A percentile compares a stretch with the other conserved stretches of the same genome.
Conservation (phyloP, 2,113 vertebrate genomes). For the Hyaena hyaena region DNA sequence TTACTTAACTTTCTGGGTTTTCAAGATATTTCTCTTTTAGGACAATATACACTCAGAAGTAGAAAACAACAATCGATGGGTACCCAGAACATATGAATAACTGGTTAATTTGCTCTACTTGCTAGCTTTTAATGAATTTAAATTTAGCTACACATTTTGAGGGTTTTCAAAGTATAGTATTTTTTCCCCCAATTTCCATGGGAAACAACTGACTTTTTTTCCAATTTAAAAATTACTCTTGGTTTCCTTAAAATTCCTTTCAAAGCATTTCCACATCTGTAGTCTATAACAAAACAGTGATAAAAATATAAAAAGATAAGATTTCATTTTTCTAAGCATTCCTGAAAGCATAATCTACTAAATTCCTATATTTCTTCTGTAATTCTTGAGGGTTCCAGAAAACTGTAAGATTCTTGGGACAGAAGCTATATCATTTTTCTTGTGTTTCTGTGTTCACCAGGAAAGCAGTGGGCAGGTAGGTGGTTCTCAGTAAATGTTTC, state of each 20-base stretch:
- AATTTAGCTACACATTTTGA: background rate
- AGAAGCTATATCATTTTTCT: background rate
- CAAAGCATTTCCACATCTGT: background rate
- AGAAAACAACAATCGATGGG: background rate
- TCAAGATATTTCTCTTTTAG: conserved; percentile 56
- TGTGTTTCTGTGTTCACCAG: background rate
- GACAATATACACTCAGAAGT: background rate
- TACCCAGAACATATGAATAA: background rate
- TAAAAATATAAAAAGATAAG: background rate
- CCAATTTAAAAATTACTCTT: background rate
- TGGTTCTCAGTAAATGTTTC: background rate
- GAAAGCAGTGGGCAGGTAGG: background rate
- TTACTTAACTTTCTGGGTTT: conserved; percentile 34
- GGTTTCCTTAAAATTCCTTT: background rate
- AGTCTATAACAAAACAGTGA: background rate
- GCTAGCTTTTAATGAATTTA: conserved; percentile 50
- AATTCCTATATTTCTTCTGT: background rate
- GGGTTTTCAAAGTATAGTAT: background rate
- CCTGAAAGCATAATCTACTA: background rate
- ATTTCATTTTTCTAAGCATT: background rate
- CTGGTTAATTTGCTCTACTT: background rate
- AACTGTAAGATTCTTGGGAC: background rate
- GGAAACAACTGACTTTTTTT: background rate
- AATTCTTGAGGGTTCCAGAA: background rate
- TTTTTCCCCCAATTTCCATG: background rate